Percentiles rank a stretch among this genome's conserved stretches.
These are phyloP conservation scores for Pelochelys cantorii DNA, from an alignment of 2,797 vertebrate species.

Conservation along the genomic window DNA sequence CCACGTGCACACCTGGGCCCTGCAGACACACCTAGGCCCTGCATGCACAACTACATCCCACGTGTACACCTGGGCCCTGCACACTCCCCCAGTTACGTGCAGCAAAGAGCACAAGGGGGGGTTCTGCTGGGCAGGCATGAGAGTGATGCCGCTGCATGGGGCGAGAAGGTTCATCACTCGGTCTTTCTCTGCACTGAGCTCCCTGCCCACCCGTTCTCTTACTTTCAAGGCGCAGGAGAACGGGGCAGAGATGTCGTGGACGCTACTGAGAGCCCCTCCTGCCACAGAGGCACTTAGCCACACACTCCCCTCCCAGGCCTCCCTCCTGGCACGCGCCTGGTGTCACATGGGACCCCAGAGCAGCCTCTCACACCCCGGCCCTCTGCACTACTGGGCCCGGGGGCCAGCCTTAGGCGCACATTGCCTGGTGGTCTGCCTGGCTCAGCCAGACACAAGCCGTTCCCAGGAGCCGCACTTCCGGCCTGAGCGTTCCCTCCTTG, in stretches of 20 bases:
- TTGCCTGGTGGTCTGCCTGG: fast-evolving
- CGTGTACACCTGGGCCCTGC: too few species aligned
- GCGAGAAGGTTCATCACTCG: too few species aligned
- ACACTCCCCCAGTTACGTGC: too few species aligned
- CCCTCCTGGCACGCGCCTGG: background rate
- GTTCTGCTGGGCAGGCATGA: too few species aligned
- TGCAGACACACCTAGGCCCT: too few species aligned
- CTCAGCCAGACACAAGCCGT: background rate
- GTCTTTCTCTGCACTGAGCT: fast-evolving
- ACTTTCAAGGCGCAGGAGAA: background rate
- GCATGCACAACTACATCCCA: too few species aligned
- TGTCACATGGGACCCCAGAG: fast-evolving
- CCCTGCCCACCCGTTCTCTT: background rate
- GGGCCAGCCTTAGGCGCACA: background rate
- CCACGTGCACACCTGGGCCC: too few species aligned
- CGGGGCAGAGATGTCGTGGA: fast-evolving
- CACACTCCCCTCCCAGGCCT: background rate
- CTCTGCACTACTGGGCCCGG: background rate
- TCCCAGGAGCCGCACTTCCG: background rate
- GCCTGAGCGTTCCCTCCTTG: background rate
- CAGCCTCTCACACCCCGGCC: background rate
- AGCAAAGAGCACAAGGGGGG: too few species aligned
- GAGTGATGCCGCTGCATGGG: too few species aligned
- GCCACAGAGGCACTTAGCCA: background rate
- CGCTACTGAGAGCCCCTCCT: background rate